Base-by-base conservation (phyloP, 92 coral and sea anemone genomes). In the Phenganax stokvisi region DNA sequence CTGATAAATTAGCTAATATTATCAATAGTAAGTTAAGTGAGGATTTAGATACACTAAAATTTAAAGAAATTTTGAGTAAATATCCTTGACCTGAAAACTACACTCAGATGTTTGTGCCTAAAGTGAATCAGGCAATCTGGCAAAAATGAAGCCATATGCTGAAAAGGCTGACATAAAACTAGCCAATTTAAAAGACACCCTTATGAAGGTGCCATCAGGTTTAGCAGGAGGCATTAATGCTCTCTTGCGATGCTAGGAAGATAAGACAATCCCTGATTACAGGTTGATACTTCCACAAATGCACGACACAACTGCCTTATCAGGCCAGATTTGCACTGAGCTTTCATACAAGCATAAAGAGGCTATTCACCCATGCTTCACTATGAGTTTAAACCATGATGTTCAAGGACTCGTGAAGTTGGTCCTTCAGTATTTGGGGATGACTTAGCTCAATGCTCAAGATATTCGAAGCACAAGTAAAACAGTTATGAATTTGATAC, bases 51-150 rank as follows among this genome's bases (percentile, higher is more conserved):
- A 3, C 12, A 9, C 10, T 6, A 10, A 77, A 77, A 77, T 47
- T 77, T 0, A 77, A 77, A 61, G 7, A 9, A 0, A 77, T 37
- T 12, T 7, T 77, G 2, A n/a, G 10, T 31, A 77, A 57, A 44
- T 77, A 58, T 47, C 58, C 58, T 58, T n/a, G 53, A 44, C 81
- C 81, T 25, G 0, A 77, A 57, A 77, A 77, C 51, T 77, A 71
- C 44, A 71, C 30, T 3, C 67, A 59, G 37, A 10, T 61, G 70
- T 61, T 58, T 27, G 13, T 77, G 0, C 44, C 81, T 10, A 58
- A 28, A 52, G 71, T 77, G 6, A 77, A 77, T 52, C 70, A 28
- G 0, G 81, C 58, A 77, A 77, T 77, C 11, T 77, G 81, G 81
- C 15, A 12, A 4, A 10, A 59, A 57, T 77, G 12, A 9, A 9